phyloP scores from a whole-genome alignment of 2,888 invertebrate genomes.

The Halocaridina rubra region DNA sequence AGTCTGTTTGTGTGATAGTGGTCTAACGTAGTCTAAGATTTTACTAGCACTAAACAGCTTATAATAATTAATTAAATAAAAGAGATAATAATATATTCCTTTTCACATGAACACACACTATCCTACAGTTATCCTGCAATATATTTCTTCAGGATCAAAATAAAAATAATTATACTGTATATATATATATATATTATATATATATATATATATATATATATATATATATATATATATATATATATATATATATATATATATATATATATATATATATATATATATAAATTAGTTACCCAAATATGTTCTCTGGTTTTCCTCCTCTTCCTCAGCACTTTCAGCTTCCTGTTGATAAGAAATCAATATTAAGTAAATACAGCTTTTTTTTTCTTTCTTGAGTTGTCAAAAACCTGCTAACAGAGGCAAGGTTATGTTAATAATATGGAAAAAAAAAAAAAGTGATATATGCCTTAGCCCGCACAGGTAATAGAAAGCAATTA shows the following conservation, averaged over 20 bases:
- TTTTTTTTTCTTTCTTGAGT: too few species aligned
- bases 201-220: constrained; percentile 21
- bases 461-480: too few species aligned
- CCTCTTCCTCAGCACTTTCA: constrained; percentile 52
- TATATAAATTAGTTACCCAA: constrained; percentile 54
- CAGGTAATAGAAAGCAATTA: too few species aligned
- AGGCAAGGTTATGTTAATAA: too few species aligned
- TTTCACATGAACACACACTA: too few species aligned
- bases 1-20: constrained; percentile 13
- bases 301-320: constrained; percentile 50
- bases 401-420: too few species aligned
- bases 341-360: constrained; percentile 44
- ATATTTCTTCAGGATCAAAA: too few species aligned
- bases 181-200: background rate
- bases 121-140: too few species aligned
- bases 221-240: background rate
- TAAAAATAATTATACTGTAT: too few species aligned
- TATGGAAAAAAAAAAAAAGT: too few species aligned
- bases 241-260: constrained; percentile 31
- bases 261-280: constrained; percentile 49
- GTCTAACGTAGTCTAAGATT: background rate
- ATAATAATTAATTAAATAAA: too few species aligned
- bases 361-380: background rate
- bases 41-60: background rate
- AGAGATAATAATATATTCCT: too few species aligned